A percentile compares a stretch with the other conserved stretches of the same genome.
phyloP scores from a whole-genome alignment of 2,113 vertebrate species.

The Cnemophilus loriae region DNA sequence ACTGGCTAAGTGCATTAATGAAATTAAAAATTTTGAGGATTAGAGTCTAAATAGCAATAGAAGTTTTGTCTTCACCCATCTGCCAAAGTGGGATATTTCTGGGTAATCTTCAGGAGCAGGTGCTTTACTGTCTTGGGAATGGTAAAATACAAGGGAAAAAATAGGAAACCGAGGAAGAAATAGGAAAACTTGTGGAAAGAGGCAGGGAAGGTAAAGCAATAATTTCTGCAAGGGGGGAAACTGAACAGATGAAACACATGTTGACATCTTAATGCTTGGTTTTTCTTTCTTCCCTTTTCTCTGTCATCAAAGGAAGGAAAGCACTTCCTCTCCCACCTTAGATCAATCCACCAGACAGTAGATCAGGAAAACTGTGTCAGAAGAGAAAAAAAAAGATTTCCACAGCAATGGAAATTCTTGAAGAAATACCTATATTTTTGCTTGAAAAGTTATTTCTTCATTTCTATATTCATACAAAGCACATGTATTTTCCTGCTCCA shows the following conservation, averaged over 20 bases:
- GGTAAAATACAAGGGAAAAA: background rate
- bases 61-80: background rate
- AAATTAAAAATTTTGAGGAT: background rate
- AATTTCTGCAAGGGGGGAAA: background rate
- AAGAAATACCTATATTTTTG: background rate
- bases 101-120: background rate
- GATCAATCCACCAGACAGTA: background rate
- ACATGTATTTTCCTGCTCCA: background rate
- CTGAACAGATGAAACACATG: background rate
- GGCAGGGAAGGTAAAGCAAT: background rate
- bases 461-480: constrained; percentile 1
- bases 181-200: background rate
- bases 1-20: background rate
- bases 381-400: background rate
- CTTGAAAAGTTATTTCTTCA: constrained; percentile 29
- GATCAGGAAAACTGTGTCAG: background rate
- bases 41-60: background rate
- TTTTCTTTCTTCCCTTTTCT: background rate
- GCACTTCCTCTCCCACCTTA: background rate
- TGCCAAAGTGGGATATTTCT: background rate
- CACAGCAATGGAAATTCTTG: background rate
- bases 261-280: background rate
- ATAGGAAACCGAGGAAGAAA: background rate
- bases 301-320: background rate
- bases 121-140: background rate